These are phyloP conservation scores for Saturnia pavonia DNA, from an alignment of 2,888 invertebrate species.

Conservation along the genomic window DNA sequence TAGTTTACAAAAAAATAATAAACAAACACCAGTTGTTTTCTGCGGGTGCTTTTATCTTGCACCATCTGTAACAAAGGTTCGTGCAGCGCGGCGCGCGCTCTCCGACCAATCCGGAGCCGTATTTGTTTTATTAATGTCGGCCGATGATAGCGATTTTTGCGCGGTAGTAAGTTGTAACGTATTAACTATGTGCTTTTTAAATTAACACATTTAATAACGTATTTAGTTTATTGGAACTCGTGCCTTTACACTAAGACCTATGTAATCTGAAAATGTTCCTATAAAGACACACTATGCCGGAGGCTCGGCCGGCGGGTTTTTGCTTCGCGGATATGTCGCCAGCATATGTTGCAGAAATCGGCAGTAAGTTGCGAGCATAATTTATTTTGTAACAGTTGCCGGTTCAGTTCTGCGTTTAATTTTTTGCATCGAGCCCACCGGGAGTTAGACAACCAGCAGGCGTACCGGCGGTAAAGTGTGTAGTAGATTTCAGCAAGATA, in stretches of 20 bases:
- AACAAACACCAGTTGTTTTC: neutral
- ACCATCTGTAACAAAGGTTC: neutral
- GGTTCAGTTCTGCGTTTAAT: too few species aligned
- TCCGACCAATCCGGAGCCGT: neutral
- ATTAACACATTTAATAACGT: neutral
- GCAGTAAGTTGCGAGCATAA: too few species aligned
- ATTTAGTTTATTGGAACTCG: neutral
- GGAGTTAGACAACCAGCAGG: too few species aligned
- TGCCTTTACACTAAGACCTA: neutral
- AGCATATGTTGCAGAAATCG: too few species aligned
- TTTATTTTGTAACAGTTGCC: too few species aligned
- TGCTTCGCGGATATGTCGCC: too few species aligned
- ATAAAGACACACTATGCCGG: too few species aligned
- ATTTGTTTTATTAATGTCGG: neutral
- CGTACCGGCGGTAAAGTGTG: too few species aligned
- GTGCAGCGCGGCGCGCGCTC: neutral
- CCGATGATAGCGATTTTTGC: neutral
- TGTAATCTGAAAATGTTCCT: neutral
- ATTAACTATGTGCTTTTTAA: neutral
- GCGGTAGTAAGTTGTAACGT: neutral
- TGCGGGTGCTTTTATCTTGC: neutral
- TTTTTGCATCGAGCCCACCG: too few species aligned
- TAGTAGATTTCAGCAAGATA: too few species aligned
- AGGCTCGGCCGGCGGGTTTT: too few species aligned
- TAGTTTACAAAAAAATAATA: neutral